Conservation (phyloP, 2,797 vertebrate species). For the Cercopithecus mitis region DNA sequence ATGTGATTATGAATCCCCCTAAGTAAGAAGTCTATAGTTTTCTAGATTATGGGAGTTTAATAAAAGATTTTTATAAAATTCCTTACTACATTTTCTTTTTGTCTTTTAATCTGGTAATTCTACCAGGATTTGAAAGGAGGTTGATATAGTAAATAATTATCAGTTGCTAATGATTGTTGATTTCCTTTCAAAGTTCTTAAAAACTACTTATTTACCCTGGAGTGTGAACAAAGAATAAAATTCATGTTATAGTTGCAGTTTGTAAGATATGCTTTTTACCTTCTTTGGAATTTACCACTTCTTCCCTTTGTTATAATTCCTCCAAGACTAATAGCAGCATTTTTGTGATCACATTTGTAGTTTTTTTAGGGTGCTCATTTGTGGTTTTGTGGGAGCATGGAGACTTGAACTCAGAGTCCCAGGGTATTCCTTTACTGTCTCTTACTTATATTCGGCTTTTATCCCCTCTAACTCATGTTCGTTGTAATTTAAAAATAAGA, state of each 20-base stretch:
- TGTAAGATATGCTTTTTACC: background rate
- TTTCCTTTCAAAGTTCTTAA: slow-evolving; percentile 14
- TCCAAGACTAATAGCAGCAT: background rate
- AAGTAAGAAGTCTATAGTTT: background rate
- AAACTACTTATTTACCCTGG: background rate
- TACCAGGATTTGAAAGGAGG: background rate
- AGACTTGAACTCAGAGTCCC: background rate
- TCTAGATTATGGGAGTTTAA: background rate
- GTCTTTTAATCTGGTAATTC: background rate
- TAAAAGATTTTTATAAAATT: background rate
- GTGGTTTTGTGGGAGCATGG: background rate
- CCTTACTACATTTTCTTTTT: background rate
- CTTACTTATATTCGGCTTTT: background rate
- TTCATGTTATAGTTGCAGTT: background rate
- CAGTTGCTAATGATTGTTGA: background rate
- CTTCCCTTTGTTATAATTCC: background rate
- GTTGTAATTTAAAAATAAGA: background rate
- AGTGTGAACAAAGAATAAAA: slow-evolving; percentile 18
- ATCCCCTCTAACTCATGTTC: background rate
- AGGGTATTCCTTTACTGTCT: background rate
- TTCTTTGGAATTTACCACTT: background rate
- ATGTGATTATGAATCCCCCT: background rate
- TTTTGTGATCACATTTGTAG: background rate
- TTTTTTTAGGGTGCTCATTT: background rate
- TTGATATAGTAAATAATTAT: background rate